Evolutionary conservation across 1,140 invertebrate genomes (phyloP), one percentile per base, ranked within the genome.

Genomic region (Hyles euphorbiae): DNA sequence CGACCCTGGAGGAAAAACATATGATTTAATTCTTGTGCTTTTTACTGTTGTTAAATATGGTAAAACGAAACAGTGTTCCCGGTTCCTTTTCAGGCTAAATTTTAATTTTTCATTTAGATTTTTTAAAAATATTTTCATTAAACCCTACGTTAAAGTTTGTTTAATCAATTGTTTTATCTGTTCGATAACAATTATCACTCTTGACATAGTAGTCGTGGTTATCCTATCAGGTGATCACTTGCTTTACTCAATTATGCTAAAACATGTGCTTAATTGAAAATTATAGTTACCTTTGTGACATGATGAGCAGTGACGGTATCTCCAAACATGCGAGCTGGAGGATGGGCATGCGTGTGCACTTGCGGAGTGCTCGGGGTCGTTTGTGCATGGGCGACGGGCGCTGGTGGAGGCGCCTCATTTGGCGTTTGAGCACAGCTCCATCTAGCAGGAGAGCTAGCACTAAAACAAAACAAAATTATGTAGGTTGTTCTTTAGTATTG

Each of bases 281-380:
- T 1, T 40, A 44, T 9, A 55, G 3, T 34, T 50, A 88, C 85
- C 79, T 86, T 88, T 34, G 73, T 72, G 22, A 88, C 78, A 65
- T 88, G 85, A 73, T 88, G 85, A 56, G 85, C 83, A 45, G 85
- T 88, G 48, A 88, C 83, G 34, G 91, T 92, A 63, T 92, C 91
- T 10, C 91, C 91, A 67, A 92, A 92, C 91, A 92, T 92, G 71
- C 91, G 87, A 40, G 90, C 71, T 4, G 87, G 83, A 49, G 79
- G 84, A 51, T 86, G 78, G 5, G 72, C 63, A 56, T 78, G 76
- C 6, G 64, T 33, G 50, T 76, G 78, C 10, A 67, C 62, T 11
- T 71, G 73, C 4, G 72, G 62, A n/a, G 83, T 71, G 11, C 65
- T 68, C 2, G 80, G 63, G 5, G 58, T 81, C 7, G 76, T 60